Conservation (phyloP, 2,888 invertebrate species). For the Cynaeus angustus region DNA sequence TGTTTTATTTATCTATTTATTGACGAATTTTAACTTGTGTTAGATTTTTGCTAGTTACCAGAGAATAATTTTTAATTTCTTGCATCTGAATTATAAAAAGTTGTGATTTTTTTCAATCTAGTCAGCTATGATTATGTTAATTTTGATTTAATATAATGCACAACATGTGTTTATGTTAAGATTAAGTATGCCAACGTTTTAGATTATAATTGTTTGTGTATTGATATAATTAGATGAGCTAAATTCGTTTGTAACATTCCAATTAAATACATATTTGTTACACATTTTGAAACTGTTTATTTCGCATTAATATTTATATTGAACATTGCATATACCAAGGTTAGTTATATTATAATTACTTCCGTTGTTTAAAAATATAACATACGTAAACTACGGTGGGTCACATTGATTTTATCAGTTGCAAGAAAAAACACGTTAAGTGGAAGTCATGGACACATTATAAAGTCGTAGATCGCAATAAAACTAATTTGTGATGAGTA, state of each 20-base stretch:
- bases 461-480: too few relatives aligned
- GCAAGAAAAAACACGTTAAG: not conserved
- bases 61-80: conserved; percentile 57
- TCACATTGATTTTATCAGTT: not conserved
- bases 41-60: conserved; percentile 55
- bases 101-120: conserved; percentile 69
- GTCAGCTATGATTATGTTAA: conserved; percentile 61
- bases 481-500: too few relatives aligned
- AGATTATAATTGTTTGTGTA: conserved; percentile 56
- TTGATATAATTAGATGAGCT: conserved; percentile 55
- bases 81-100: conserved; percentile 57
- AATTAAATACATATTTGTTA: conserved; percentile 69
- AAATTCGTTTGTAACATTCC: conserved; percentile 69
- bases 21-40: conserved; percentile 53
- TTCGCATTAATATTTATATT: conserved; percentile 14
- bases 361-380: not conserved
- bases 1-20: conserved; percentile 49
- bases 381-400: too few relatives aligned
- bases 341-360: not conserved
- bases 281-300: conserved; percentile 52
- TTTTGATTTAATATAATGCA: conserved; percentile 49
- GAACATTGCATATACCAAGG: not conserved
- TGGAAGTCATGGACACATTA: not conserved
- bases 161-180: conserved; percentile 55
- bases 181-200: conserved; percentile 53